Conservation (phyloP, 2,797 vertebrate species). For the Iguana delicatissima region DNA sequence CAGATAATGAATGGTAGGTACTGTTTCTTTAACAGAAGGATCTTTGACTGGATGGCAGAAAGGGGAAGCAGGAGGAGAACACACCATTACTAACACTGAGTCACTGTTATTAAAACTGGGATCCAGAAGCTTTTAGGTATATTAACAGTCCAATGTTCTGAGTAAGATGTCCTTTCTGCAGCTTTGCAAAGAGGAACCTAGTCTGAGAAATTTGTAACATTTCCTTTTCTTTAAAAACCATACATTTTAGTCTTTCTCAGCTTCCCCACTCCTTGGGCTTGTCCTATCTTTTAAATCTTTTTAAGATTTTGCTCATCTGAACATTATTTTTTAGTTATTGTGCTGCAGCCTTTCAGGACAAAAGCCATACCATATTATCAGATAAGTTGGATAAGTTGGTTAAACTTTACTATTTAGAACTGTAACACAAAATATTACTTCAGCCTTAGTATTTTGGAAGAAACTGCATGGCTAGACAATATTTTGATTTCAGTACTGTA, state of each 20-base stretch:
- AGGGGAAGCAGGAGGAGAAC: not conserved
- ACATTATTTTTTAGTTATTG: not conserved
- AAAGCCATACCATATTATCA: not conserved
- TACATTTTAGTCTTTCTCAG: not conserved
- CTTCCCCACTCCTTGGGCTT: not conserved
- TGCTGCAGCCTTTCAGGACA: not conserved
- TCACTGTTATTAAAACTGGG: slow-evolving; percentile 12
- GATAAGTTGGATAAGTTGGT: not conserved
- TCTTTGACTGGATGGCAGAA: slow-evolving; percentile 8
- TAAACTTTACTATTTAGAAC: not conserved
- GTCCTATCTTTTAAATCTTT: not conserved
- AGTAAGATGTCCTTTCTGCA: not conserved
- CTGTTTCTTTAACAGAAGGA: slow-evolving; percentile 8
- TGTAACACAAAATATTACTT: not conserved
- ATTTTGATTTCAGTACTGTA: not conserved
- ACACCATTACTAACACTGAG: slow-evolving; percentile 32
- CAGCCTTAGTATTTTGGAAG: not conserved
- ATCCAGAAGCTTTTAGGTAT: slow-evolving; percentile 18
- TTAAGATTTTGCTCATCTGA: not conserved
- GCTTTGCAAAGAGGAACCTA: slow-evolving; percentile 24
- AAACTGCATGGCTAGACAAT: not conserved
- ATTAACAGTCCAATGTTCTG: not conserved
- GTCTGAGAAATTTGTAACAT: not conserved
- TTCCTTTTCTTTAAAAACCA: slow-evolving; percentile 42
- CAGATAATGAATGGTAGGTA: not conserved